Evolutionary conservation across 2,797 vertebrate genomes (phyloP), one percentile per base, ranked within the genome.

Genomic region (Argya squamiceps): DNA sequence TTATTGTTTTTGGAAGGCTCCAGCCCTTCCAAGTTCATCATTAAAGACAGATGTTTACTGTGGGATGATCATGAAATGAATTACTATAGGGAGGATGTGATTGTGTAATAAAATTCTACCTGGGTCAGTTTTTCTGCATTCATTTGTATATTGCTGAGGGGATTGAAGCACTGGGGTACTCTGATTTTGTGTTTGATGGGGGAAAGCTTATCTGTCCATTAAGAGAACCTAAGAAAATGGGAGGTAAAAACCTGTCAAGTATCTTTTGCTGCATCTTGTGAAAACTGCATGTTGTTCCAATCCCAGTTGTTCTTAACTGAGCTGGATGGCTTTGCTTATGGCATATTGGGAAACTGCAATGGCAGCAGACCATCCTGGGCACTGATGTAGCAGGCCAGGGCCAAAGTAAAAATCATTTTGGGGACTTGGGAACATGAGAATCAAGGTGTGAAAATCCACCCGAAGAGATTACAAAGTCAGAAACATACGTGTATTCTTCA

Each of bases 1-100:
- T 15, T 80, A 53, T 44, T 88, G 59, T 26, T 68, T 43, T 41
- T 56, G 58, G 88, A 89, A 87, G 47, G n/a, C 77, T 83, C 22
- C 41, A 63, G 12, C 36, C 26, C 15, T 83, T 77, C 79, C 27
- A 71, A 60, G 12, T 56, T 71, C 60, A 32, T 65, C 9, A 7
- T 47, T 77, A 29, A 62, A 47, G 41, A 44, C 43, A 75, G 55
- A 6, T 84, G 34, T 77, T 92, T 64, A 17, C 49, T 52, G 41
- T 30, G 52, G 24, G 36, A 26, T 78, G 30, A 43, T 26, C 15
- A 15, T 46, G 27, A 74, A 74, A 58, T 30, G 1, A 34, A 32
- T 75, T 64, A 60, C 27, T 1, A 0, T 22, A 16, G 36, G 0
- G 4, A 75, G n/a, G 22, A 52, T 41, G 19, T 15, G n/a, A 62